These are phyloP conservation scores for Perca fluviatilis DNA, from an alignment of 2,113 vertebrate genomes.

Conservation along the genomic window DNA sequence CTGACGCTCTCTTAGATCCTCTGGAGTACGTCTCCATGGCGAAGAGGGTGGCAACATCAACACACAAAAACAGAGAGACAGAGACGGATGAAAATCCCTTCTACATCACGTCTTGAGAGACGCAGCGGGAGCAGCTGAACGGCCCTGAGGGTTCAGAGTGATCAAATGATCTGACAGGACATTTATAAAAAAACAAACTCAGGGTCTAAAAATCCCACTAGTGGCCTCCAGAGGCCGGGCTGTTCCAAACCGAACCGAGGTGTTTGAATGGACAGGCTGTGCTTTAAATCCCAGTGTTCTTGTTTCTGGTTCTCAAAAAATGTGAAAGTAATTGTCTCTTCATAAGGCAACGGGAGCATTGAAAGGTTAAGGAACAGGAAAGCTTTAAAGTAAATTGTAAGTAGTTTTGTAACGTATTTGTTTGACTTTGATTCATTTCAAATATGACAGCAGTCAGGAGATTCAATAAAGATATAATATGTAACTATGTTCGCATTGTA, in stretches of 20 bases:
- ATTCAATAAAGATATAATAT: too few species aligned
- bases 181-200: neutral
- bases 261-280: neutral
- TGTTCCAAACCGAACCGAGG: neutral
- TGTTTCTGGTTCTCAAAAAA: neutral
- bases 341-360: neutral
- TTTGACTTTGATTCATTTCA: too few species aligned
- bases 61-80: slow-evolving; percentile 39
- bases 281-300: neutral
- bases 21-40: slow-evolving; percentile 16
- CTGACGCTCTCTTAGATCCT: neutral
- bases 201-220: neutral
- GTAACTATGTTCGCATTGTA: too few species aligned
- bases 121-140: neutral
- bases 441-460: too few species aligned
- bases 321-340: too few species aligned
- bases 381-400: too few species aligned
- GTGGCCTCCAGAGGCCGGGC: slow-evolving; percentile 1
- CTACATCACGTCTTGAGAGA: neutral
- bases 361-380: neutral
- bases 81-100: slow-evolving; percentile 33
- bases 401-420: too few species aligned
- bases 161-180: neutral
- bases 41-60: slow-evolving; percentile 34
- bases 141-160: neutral